Evolutionary conservation across 2,797 vertebrate species (phyloP).

Genomic region (Pseudomugil gertrudae): DNA sequence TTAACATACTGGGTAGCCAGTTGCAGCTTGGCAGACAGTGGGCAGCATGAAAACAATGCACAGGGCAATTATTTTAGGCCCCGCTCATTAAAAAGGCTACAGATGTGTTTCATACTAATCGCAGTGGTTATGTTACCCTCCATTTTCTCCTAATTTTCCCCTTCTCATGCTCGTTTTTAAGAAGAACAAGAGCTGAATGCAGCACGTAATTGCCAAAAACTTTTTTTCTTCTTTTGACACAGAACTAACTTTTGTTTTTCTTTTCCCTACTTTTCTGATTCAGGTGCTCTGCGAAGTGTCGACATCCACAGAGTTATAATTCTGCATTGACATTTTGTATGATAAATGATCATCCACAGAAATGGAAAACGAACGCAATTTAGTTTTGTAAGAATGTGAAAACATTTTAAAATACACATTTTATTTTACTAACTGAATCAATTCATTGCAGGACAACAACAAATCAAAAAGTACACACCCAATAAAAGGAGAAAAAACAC

Average conservation of each 20-base stretch:
- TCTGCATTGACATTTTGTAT: neutral
- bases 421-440: too few relatives aligned
- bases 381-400: too few relatives aligned
- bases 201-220: constrained; percentile 12
- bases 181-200: constrained; percentile 3
- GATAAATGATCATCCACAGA: too few relatives aligned
- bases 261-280: constrained; percentile 5
- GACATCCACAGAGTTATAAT: constrained; percentile 13
- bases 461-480: too few relatives aligned
- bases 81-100: constrained; percentile 59
- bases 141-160: constrained; percentile 40
- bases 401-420: too few relatives aligned
- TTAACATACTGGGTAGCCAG: constrained; percentile 52
- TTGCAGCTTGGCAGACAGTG: constrained; percentile 54
- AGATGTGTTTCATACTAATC: constrained; percentile 68
- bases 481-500: too few relatives aligned
- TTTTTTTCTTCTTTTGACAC: neutral
- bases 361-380: too few relatives aligned
- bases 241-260: neutral
- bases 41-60: constrained; percentile 60
- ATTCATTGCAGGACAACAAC: too few relatives aligned
- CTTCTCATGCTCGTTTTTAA: constrained; percentile 7
- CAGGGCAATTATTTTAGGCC: constrained; percentile 51
- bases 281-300: constrained; percentile 12
- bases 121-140: constrained; percentile 39